Percentiles rank a stretch among this genome's conserved stretches.
Conservation (phyloP, 2,888 invertebrate species). For the Chymomyza amoena region DNA sequence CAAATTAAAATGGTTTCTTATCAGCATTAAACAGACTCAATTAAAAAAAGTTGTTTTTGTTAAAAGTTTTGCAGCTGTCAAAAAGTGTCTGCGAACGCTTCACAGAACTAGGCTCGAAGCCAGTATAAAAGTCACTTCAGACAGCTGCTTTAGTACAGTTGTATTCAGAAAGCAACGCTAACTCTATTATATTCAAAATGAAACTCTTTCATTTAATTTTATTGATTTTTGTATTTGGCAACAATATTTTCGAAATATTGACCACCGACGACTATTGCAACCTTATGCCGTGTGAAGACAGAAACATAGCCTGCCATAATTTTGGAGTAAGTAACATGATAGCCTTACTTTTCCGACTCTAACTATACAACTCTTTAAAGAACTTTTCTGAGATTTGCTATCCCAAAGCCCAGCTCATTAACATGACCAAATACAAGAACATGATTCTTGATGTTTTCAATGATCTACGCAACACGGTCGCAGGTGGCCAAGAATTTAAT, state of each 20-base stretch:
- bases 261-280: conserved; percentile 13
- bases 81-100: too few relatives aligned
- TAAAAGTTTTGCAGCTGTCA: too few relatives aligned
- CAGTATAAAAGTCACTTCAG: not conserved
- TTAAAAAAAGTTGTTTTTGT: too few relatives aligned
- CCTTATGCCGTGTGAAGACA: conserved; percentile 9
- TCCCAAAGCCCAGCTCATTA: not conserved
- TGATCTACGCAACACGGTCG: conserved; percentile 34
- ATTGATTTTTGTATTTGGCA: not conserved
- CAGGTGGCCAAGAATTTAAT: conserved; percentile 21
- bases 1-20: not conserved
- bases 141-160: not conserved
- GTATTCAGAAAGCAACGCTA: not conserved
- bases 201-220: not conserved
- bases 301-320: conserved; percentile 35
- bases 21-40: too few relatives aligned
- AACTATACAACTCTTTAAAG: too few relatives aligned
- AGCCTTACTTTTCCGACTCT: too few relatives aligned
- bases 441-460: conserved; percentile 19
- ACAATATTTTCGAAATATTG: not conserved
- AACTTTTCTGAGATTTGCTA: too few relatives aligned
- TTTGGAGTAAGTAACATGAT: conserved; percentile 20
- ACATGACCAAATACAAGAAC: not conserved
- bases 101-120: not conserved
- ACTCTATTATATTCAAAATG: not conserved